These are phyloP conservation scores for Vanessa tameamea DNA, from an alignment of 1,140 invertebrate genomes.

Conservation along the genomic window DNA sequence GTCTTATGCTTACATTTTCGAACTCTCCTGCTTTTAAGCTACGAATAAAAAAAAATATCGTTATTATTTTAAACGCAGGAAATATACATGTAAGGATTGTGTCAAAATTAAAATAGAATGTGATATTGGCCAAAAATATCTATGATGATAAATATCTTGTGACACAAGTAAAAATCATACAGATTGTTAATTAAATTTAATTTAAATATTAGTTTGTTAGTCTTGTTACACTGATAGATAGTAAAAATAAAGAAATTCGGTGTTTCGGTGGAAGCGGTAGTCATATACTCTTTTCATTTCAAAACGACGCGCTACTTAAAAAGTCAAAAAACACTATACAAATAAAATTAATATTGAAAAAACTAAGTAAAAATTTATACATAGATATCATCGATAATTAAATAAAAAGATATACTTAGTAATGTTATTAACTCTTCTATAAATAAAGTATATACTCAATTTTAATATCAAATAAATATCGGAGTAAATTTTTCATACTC, in stretches of 20 bases:
- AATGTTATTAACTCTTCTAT: not conserved
- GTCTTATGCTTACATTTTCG: conserved; percentile 17
- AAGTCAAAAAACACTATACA: too few relatives aligned
- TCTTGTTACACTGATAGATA: too few relatives aligned
- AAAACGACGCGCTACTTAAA: too few relatives aligned
- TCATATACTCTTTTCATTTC: too few relatives aligned
- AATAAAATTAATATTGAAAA: not conserved
- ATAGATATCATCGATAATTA: not conserved
- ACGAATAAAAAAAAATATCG: not conserved
- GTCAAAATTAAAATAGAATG: not conserved
- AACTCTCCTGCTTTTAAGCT: not conserved
- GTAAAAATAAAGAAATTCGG: too few relatives aligned
- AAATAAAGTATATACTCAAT: not conserved
- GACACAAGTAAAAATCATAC: too few relatives aligned
- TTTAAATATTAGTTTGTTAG: too few relatives aligned
- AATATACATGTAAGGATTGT: not conserved
- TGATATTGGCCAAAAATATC: conserved; percentile 2
- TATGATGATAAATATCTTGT: too few relatives aligned
- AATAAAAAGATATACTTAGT: not conserved
- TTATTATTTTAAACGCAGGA: not conserved
- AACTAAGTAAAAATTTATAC: not conserved
- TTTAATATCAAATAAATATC: not conserved
- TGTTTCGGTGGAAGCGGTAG: too few relatives aligned
- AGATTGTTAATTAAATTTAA: too few relatives aligned
- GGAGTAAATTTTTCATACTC: not conserved